Evolutionary conservation across 1,140 invertebrate species (phyloP), one percentile per base, ranked within the genome.

Genomic region (Bombus huntii): DNA sequence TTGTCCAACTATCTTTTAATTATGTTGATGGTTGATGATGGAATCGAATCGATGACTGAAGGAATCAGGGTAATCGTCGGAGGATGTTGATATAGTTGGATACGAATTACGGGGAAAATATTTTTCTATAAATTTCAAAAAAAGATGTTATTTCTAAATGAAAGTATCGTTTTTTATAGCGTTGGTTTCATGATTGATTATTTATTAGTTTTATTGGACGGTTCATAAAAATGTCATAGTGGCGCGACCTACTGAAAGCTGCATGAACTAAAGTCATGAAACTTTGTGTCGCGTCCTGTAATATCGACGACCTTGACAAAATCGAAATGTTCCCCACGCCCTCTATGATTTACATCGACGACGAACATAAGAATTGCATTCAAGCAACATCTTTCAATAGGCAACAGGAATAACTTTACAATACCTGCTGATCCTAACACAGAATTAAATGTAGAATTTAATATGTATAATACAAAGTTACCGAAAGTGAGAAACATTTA

Each of bases 171-270:
- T 70, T 75, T 12, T 34, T 5, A 18, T 39, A 1, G 28, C 18
- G 10, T 47, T 66, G 2, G 1, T 31, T 1, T 15, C 8, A 37
- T 10, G 25, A 31, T 34, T 37, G n/a, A 2, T 31, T 25, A 1
- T 9, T 37, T 47, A 57, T 18, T n/a, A n/a, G 6, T 18, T n/a
- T n/a, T 68, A 72, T 28, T n/a, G 3, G 15, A 72, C 13, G 28
- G n/a, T 72, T 72, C 13, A 22, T 13, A n/a, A 8, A 59, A 76
- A 28, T 12, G 15, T 37, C n/a, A 73, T 22, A 15, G 68, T 85
- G 68, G 82, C 68, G 68, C 82, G 34, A 85, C 10, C 85, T 87
- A 2, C 18, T 15, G 82, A 37, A 44, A 47, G 18, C 34, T 22
- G 37, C 13, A 18, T n/a, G 65, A 71, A 74, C 47, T 83, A 22